Base-by-base conservation (phyloP, 2,888 invertebrate genomes). In the Drosophila colorata region DNA sequence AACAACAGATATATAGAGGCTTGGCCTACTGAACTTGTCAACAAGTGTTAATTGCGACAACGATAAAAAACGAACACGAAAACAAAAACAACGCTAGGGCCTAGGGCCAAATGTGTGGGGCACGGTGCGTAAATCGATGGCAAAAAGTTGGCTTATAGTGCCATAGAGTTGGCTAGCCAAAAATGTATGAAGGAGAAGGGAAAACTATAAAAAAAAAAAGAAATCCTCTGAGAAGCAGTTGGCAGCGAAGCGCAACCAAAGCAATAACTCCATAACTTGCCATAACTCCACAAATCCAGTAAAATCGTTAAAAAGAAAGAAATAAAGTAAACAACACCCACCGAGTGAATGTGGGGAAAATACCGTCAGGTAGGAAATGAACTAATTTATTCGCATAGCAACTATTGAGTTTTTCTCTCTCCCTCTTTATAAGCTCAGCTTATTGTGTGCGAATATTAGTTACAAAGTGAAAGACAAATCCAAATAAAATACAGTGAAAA, bases 1-100 rank as follows among this genome's bases (percentile, higher is more conserved):
- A 56, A 31, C 43, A 58, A 31, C 52, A 56, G 23, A 40, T 23
- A 59, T 35, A 57, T 38, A 47, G 59, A 57, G 66, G 52, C 65
- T 58, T 83, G 90, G 80, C 90, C 85, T 71, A 89, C 72, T 85
- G 85, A 85, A 89, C 85, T 89, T 89, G 87, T 89, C 88, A 89
- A 83, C 90, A 80, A 89, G 85, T 85, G 85, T 85, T 85, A 89
- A 89, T 85, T 85, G 88, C 84, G 52, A 78, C 56, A 33, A 35
- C 74, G 38, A 55, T 51, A 55, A 58, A 31, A 28, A 33, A 38
- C 2, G 8, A 31, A 28, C 28, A 38, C 2, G 8, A 44, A 14
- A 41, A 13, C 31, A 35, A 25, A 16, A 14, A 43, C 16, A 16
- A 18, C 20, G 16, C 20, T 51, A 56, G 56, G 40, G 23, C 18